A percentile compares a stretch with the other conserved stretches of the same genome.
Conservation (phyloP, 1,140 invertebrate species). For the Drosophila kohkoa region DNA sequence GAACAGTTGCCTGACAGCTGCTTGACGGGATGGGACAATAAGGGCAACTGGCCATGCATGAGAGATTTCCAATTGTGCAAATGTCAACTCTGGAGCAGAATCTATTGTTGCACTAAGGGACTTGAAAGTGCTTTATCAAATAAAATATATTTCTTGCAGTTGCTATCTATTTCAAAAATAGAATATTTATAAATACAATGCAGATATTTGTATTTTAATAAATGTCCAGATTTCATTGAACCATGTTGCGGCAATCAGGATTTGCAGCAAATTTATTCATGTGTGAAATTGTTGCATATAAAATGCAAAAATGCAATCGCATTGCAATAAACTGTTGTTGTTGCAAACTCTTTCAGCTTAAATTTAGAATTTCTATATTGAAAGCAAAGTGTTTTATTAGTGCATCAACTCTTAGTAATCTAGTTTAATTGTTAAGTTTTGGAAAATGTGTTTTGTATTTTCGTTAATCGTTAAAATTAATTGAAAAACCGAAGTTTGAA, state of each 20-base stretch:
- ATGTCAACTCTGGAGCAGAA: slow-evolving; percentile 44
- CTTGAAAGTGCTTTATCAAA: background rate
- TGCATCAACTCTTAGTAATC: no score
- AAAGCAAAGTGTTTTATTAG: background rate
- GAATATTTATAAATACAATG: background rate
- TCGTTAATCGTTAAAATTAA: no score
- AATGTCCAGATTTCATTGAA: background rate
- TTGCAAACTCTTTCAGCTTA: background rate
- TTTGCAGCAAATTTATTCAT: background rate
- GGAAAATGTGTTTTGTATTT: no score
- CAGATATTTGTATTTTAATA: background rate
- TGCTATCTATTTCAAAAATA: background rate
- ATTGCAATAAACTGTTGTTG: background rate
- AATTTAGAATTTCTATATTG: background rate
- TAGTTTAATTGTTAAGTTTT: no score
- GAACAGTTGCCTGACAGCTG: background rate
- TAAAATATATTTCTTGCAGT: background rate
- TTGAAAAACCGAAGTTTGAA: no score
- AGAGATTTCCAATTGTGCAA: slow-evolving; percentile 71
- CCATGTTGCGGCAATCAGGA: background rate
- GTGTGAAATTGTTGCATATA: background rate
- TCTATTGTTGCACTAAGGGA: background rate
- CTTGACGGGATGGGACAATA: background rate
- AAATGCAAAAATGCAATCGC: background rate
- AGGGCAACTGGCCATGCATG: slow-evolving; percentile 47